A percentile compares a stretch with the other conserved stretches of the same genome.
These are phyloP conservation scores for Masticophis lateralis DNA, from an alignment of 2,797 vertebrate species.

Conservation along the genomic window DNA sequence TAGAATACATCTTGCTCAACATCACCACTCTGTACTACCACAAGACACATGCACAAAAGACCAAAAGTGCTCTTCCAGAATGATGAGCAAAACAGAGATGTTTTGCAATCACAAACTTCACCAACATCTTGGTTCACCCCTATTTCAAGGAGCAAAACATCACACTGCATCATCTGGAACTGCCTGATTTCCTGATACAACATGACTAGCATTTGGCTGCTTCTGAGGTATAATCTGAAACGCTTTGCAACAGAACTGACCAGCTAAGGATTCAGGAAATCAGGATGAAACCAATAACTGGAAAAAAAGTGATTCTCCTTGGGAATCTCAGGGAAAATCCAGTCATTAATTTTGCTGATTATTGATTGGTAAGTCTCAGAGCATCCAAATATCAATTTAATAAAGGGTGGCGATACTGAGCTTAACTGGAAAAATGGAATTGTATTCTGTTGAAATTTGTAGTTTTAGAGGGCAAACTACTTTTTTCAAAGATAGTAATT, in stretches of 20 bases:
- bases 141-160: constrained; percentile 43
- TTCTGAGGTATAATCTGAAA: constrained; percentile 6
- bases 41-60: constrained; percentile 50
- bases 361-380: not conserved
- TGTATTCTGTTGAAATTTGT: constrained; percentile 30
- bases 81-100: constrained; percentile 38
- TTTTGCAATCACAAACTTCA: constrained; percentile 39
- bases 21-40: constrained; percentile 49
- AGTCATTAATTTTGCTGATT: constrained; percentile 2
- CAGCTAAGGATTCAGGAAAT: constrained; percentile 28
- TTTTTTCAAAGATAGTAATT: constrained; percentile 27
- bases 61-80: constrained; percentile 35
- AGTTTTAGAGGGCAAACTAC: constrained; percentile 7
- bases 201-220: not conserved
- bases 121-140: constrained; percentile 27
- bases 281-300: constrained; percentile 25
- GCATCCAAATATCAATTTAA: constrained; percentile 25
- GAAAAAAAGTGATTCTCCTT: not conserved
- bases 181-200: constrained; percentile 13
- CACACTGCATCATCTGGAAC: constrained; percentile 37
- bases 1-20: constrained; percentile 42
- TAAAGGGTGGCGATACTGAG: constrained; percentile 10
- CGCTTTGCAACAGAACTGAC: constrained; percentile 27
- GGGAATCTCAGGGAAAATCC: constrained; percentile 7
- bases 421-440: constrained; percentile 30